phyloP scores from a whole-genome alignment of 1,140 invertebrate species.

The Anastatus disparis region DNA sequence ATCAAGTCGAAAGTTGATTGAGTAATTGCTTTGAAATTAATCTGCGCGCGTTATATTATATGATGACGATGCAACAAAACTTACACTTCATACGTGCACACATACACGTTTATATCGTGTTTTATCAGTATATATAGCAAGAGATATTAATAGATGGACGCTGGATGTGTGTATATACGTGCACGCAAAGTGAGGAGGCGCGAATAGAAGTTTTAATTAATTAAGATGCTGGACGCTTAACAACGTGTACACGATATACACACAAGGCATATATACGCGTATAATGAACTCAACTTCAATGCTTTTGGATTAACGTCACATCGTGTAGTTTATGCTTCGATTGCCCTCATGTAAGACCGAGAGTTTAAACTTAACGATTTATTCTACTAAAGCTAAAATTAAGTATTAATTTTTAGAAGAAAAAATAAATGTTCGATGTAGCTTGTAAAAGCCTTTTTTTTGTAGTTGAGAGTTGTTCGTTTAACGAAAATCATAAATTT shows the following conservation, averaged over 20 bases:
- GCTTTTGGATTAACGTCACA: background rate
- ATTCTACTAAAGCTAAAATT: too few species aligned
- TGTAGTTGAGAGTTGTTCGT: too few species aligned
- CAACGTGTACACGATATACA: background rate
- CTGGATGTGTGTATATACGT: too few species aligned
- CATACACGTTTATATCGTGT: too few species aligned
- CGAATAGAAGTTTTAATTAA: conserved; percentile 9
- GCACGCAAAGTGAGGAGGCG: too few species aligned
- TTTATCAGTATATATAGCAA: too few species aligned
- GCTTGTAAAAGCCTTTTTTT: too few species aligned
- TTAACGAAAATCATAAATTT: too few species aligned
- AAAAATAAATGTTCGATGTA: too few species aligned
- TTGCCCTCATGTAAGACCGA: background rate
- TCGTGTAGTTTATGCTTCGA: background rate
- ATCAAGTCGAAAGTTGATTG: conserved; percentile 15
- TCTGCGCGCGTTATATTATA: background rate
- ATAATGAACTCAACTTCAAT: background rate
- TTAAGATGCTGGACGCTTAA: background rate
- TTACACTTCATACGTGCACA: background rate
- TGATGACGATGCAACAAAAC: conserved; percentile 14
- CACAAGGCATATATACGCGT: background rate
- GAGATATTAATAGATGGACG: too few species aligned
- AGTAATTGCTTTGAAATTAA: conserved; percentile 26
- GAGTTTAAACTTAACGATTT: too few species aligned
- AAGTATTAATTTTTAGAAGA: too few species aligned